Percentiles rank a stretch among this genome's conserved stretches.
These are phyloP conservation scores for Gorsachius goisagi DNA, from an alignment of 2,113 vertebrate species.

Conservation along the genomic window DNA sequence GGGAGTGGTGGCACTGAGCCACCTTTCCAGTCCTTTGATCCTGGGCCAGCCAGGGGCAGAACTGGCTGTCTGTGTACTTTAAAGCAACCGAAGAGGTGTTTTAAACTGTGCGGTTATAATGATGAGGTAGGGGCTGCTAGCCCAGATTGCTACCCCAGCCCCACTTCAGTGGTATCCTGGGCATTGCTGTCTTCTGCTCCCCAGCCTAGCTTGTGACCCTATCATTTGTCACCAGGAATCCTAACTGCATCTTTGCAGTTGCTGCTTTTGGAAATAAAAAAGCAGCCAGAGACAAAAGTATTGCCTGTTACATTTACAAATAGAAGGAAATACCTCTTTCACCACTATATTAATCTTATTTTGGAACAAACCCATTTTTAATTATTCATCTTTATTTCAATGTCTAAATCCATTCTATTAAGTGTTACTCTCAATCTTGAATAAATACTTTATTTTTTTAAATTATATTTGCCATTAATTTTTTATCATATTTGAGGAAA, in stretches of 20 bases:
- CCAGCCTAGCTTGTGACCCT: not conserved
- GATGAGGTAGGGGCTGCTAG: not conserved
- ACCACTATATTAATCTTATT: not conserved
- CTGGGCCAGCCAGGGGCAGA: constrained; percentile 22
- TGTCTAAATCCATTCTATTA: not conserved
- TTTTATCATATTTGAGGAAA: not conserved
- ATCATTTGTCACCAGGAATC: not conserved
- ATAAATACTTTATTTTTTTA: not conserved
- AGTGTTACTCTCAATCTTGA: not conserved
- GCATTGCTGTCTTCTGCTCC: not conserved
- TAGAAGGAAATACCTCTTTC: not conserved
- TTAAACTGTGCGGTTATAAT: not conserved
- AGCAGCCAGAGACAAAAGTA: not conserved
- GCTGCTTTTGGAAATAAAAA: not conserved
- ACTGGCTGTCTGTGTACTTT: not conserved
- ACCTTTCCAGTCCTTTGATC: constrained; percentile 55
- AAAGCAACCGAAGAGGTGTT: constrained; percentile 23
- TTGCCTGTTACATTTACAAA: not conserved
- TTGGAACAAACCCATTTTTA: not conserved
- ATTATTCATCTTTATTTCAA: not conserved
- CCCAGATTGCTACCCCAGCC: not conserved
- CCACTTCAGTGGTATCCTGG: not conserved
- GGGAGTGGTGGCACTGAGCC: constrained; percentile 37
- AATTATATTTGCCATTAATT: not conserved
- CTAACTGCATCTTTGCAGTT: not conserved